These are phyloP conservation scores for Ephestia elutella DNA, from an alignment of 1,140 invertebrate genomes.

Conservation along the genomic window DNA sequence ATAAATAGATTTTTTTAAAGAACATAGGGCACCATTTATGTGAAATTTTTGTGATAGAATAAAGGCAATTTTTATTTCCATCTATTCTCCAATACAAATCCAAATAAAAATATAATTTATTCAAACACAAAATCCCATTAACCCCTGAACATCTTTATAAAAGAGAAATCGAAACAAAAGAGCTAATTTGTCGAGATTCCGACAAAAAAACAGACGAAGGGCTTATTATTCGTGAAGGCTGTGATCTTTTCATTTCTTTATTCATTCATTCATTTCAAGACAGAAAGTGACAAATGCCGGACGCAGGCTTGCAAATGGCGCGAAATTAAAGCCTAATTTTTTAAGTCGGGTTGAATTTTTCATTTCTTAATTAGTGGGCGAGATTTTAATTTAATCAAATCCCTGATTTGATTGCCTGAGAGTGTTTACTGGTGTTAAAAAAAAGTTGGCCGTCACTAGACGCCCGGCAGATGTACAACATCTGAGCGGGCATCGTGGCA, in stretches of 20 bases:
- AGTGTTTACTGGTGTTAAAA: background rate
- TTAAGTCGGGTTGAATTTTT: background rate
- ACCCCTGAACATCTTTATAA: background rate
- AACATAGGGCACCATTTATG: too few relatives aligned
- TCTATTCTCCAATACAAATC: too few relatives aligned
- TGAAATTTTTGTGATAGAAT: too few relatives aligned
- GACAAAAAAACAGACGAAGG: constrained; percentile 1
- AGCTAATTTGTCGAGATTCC: constrained; percentile 6
- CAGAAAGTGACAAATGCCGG: constrained; percentile 7
- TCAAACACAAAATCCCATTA: background rate
- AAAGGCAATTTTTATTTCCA: too few relatives aligned
- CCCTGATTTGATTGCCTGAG: background rate
- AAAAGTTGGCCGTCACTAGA: background rate
- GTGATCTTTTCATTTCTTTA: constrained; percentile 7
- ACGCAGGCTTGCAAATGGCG: constrained; percentile 2
- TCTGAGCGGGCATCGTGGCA: too few relatives aligned
- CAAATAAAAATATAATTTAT: background rate
- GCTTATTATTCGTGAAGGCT: constrained; percentile 7
- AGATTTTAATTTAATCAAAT: background rate
- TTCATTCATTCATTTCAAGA: constrained; percentile 3
- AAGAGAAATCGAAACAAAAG: constrained; percentile 1
- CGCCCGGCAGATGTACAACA: too few relatives aligned
- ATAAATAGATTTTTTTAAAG: too few relatives aligned
- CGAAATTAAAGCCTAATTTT: constrained; percentile 11
- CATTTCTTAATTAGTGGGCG: background rate